Percentiles rank a stretch among this genome's conserved stretches.
phyloP scores from a whole-genome alignment of 2,113 vertebrate genomes.

The Myotis yumanensis region DNA sequence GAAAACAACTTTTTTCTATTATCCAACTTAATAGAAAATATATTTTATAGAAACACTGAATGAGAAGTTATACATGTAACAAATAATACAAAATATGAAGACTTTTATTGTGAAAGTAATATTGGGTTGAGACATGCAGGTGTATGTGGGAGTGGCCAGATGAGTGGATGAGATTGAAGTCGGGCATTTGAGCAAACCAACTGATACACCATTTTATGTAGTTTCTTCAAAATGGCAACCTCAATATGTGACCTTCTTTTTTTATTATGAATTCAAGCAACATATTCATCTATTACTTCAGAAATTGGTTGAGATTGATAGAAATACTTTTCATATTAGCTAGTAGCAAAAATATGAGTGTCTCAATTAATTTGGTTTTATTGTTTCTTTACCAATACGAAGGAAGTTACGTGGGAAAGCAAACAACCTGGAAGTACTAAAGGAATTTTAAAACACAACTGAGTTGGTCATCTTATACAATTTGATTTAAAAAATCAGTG shows the following conservation, averaged over 20 bases:
- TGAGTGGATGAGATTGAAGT: background rate
- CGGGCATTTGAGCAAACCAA: background rate
- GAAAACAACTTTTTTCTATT: slow-evolving; percentile 40
- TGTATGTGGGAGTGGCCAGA: background rate
- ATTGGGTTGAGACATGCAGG: background rate
- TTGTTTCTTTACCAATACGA: accelerated
- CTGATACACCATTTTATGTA: background rate
- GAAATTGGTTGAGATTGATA: background rate
- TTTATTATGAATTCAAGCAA: background rate
- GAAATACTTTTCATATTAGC: background rate
- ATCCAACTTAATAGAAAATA: background rate
- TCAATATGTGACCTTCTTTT: background rate
- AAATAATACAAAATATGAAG: background rate
- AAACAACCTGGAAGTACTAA: background rate
- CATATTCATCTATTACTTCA: background rate
- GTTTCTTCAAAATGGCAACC: background rate
- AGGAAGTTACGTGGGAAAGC: background rate
- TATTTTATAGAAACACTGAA: background rate
- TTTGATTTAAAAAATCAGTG: background rate
- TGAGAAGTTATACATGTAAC: background rate
- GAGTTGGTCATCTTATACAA: background rate
- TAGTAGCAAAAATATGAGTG: background rate
- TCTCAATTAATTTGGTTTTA: background rate
- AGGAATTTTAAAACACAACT: background rate
- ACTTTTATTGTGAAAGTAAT: background rate